Evolutionary conservation across 2,888 invertebrate species (phyloP).

Genomic region (Drosophila mimica): DNA sequence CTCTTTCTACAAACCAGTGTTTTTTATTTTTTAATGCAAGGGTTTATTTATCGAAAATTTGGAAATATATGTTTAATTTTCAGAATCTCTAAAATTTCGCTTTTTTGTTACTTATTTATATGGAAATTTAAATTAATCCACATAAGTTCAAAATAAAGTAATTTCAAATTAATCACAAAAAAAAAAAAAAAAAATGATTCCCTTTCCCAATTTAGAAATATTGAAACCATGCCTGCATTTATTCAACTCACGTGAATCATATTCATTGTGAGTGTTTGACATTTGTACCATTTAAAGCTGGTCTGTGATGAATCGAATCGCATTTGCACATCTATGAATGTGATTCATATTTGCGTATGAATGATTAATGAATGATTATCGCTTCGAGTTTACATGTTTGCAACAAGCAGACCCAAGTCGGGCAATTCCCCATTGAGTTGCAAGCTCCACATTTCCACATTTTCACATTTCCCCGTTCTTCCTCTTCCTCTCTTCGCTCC

Average conservation of each 20-base stretch:
- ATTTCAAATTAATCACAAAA: too few relatives aligned
- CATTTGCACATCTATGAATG: constrained; percentile 44
- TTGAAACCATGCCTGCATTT: background rate
- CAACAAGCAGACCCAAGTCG: background rate
- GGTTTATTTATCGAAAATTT: too few relatives aligned
- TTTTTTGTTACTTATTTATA: too few relatives aligned
- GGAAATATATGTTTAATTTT: too few relatives aligned
- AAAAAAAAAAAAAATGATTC: too few relatives aligned
- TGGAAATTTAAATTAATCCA: too few relatives aligned
- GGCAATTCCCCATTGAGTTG: constrained; percentile 14
- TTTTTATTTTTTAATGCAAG: too few relatives aligned
- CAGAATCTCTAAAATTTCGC: too few relatives aligned
- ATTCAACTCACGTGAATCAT: constrained; percentile 9
- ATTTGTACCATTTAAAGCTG: background rate
- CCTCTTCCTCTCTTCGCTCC: background rate
- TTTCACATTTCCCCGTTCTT: background rate
- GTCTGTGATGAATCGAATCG: constrained; percentile 18
- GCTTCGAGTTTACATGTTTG: constrained; percentile 35
- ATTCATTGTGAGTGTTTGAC: background rate
- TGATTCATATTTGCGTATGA: constrained; percentile 56
- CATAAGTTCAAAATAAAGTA: too few relatives aligned
- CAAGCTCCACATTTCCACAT: background rate
- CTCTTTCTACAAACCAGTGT: too few relatives aligned
- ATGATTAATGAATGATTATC: constrained; percentile 70
- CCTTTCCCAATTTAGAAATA: background rate